Percentiles rank a stretch among this genome's conserved stretches.
These are phyloP conservation scores for Pristionchus japonicus DNA, from an alignment of 2,888 invertebrate genomes.

Conservation along the genomic window DNA sequence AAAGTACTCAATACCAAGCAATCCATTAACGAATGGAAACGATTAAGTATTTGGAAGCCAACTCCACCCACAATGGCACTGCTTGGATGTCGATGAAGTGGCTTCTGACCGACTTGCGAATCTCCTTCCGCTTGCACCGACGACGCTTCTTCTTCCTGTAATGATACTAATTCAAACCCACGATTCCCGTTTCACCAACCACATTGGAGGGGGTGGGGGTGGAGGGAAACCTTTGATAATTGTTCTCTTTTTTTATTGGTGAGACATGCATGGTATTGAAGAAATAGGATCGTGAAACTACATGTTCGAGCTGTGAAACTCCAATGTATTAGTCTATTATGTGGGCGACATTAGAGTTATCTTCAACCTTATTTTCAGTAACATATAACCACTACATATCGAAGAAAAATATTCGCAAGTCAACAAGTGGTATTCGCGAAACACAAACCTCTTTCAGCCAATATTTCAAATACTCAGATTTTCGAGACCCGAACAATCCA, in stretches of 20 bases:
- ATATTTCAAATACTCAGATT: not conserved
- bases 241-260: not conserved
- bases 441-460: not conserved
- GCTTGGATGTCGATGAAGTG: constrained; percentile 43
- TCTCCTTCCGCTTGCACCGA: constrained; percentile 31
- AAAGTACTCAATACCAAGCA: too few relatives aligned
- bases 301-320: not conserved
- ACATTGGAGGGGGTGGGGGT: too few relatives aligned
- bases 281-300: not conserved
- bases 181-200: not conserved
- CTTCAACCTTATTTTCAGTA: too few relatives aligned
- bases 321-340: not conserved
- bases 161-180: not conserved
- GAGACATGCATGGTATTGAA: not conserved
- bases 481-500: not conserved
- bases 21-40: too few relatives aligned
- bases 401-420: not conserved
- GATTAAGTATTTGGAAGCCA: not conserved
- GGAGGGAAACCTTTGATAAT: too few relatives aligned
- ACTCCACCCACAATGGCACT: constrained; percentile 12
- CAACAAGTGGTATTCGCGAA: not conserved
- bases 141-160: constrained; percentile 28
- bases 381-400: not conserved
- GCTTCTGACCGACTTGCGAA: not conserved
- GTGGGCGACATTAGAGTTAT: too few relatives aligned